Evolutionary conservation across 2,113 vertebrate species (phyloP).

Genomic region (Platichthys flesus): DNA sequence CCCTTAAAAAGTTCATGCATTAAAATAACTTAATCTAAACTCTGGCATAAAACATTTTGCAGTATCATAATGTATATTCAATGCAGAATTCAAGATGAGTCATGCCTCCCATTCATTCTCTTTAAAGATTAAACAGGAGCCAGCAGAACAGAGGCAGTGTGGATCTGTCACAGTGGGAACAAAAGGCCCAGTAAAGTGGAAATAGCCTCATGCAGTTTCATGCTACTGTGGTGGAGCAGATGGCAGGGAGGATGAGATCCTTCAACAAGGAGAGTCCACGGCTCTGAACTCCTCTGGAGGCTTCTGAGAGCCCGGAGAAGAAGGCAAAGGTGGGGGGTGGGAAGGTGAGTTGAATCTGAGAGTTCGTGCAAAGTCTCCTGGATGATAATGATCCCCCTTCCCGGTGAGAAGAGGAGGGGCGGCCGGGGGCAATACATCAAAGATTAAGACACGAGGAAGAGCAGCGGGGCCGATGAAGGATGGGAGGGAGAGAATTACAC

Average conservation of each 20-base stretch:
- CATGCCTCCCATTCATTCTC: background rate
- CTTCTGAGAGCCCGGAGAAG: slow-evolving; percentile 21
- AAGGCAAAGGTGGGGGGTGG: background rate
- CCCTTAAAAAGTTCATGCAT: too few relatives aligned
- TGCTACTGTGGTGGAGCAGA: slow-evolving; percentile 13
- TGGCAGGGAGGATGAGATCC: background rate
- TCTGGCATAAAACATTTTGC: too few relatives aligned
- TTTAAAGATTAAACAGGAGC: slow-evolving; percentile 5
- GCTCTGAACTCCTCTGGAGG: slow-evolving; percentile 26
- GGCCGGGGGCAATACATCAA: slow-evolving; percentile 55
- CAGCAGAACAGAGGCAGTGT: background rate
- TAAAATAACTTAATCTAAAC: too few relatives aligned
- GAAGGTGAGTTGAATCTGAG: background rate
- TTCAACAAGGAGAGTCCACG: slow-evolving; percentile 33
- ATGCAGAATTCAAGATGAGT: background rate
- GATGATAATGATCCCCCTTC: slow-evolving; percentile 66
- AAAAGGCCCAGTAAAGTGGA: slow-evolving; percentile 13
- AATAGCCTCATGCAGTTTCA: background rate
- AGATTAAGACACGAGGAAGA: slow-evolving; percentile 63
- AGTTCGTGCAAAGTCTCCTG: slow-evolving; percentile 38
- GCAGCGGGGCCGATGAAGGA: slow-evolving; percentile 48
- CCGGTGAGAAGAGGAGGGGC: slow-evolving; percentile 56
- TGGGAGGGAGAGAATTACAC: slow-evolving; percentile 52
- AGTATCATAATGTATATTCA: too few relatives aligned
- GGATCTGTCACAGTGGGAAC: background rate